Base-by-base conservation (phyloP, 2,113 vertebrate genomes). In the Centropristis striata region DNA sequence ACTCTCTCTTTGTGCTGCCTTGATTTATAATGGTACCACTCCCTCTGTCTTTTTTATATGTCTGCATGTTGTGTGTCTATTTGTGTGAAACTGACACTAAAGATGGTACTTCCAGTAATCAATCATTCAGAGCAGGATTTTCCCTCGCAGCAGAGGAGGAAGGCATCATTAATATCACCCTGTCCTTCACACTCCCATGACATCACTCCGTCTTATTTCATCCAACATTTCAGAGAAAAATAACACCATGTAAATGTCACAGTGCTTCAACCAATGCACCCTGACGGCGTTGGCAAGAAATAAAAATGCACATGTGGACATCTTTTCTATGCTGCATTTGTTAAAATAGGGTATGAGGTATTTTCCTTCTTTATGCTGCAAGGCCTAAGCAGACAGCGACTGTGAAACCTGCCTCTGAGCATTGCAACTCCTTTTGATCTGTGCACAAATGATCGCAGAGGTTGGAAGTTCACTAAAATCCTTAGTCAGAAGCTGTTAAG, bases 341-440 rank as follows among this genome's bases (percentile, higher is more conserved):
- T 60, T 28, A 39, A 55, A 70, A 68, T 58, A 58, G 37, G 36
- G 27, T 46, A 47, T 23, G 14, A 63, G 44, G 13, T 74, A 49
- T 75, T 78, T 74, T 46, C 36, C 7, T 1, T 13, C 54, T 65
- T 63, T n/a, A 44, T 66, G 77, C 58, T 76, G 42, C 50, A 23
- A 75, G 50, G 46, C 54, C 73, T 23, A 57, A 72, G 10, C 2
- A 71, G 51, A 39, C 44, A 46, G 8, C 1, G 37, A 57, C 46
- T 23, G 15, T 61, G 64, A 79, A 79, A 59, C 53, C 75, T 84
- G 77, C 61, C 60, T 63, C 53, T 39, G 61, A 75, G 66, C 37
- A 25, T 41, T 68, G 53, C 50, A 65, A 14, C 68, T 57, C n/a
- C 64, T 86, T 83, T 86, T 46, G 78, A 83, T 81, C n/a, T 69